These are phyloP conservation scores for Grammomys surdaster DNA, from an alignment of 2,113 vertebrate genomes.

Conservation along the genomic window DNA sequence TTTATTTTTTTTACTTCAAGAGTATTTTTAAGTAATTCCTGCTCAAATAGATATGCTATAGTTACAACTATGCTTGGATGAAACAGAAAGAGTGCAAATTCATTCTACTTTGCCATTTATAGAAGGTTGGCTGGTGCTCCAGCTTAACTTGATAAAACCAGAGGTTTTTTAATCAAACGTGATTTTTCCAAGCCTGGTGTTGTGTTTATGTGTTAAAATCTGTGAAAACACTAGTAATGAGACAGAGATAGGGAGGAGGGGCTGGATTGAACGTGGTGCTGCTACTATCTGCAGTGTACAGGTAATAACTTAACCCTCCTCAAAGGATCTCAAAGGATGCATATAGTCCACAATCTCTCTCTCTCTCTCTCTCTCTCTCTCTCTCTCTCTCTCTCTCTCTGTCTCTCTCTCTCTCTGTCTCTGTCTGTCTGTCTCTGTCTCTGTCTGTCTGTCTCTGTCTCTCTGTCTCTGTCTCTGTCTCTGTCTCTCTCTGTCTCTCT, in stretches of 20 bases:
- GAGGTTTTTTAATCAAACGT: not conserved
- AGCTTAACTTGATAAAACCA: not conserved
- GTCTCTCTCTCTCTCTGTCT: no score
- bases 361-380: no score
- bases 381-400: no score
- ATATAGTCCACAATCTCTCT: not conserved
- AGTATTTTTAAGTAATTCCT: constrained; percentile 18
- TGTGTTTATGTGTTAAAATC: not conserved
- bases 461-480: no score
- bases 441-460: no score
- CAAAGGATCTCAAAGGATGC: not conserved
- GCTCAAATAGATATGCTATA: not conserved
- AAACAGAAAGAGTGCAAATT: not conserved
- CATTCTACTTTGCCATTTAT: not conserved
- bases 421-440: no score
- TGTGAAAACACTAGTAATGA: not conserved
- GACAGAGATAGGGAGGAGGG: not conserved
- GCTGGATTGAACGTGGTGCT: not conserved
- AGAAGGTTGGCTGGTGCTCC: not conserved
- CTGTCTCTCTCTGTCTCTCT: no score
- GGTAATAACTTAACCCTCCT: not conserved
- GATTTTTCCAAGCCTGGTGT: not conserved
- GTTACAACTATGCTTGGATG: not conserved
- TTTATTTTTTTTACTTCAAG: constrained; percentile 1
- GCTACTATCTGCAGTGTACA: not conserved